Evolutionary conservation across 2,888 invertebrate genomes (phyloP).

Genomic region (Eristalinus sepulchralis): DNA sequence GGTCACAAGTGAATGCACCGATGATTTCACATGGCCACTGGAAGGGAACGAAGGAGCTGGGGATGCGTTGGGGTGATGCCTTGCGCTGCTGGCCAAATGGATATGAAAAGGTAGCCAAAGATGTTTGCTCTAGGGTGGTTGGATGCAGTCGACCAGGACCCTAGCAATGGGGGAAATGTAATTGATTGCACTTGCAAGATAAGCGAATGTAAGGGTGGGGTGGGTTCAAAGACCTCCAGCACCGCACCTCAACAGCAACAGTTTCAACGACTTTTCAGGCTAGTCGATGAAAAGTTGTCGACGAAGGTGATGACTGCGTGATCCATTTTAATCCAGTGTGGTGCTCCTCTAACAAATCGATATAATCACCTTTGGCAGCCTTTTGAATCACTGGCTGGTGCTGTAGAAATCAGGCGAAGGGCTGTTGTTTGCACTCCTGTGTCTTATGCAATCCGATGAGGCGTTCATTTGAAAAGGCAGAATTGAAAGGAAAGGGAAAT

Average conservation of each 20-base stretch:
- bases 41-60: conserved; percentile 43
- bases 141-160: background rate
- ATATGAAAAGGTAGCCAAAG: background rate
- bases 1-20: conserved; percentile 60
- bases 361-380: too few relatives aligned
- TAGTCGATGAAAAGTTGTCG: background rate
- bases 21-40: conserved; percentile 55
- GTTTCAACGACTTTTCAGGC: background rate
- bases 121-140: background rate
- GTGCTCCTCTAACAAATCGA: too few relatives aligned
- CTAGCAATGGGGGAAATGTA: background rate
- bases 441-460: too few relatives aligned
- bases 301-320: too few relatives aligned
- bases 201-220: background rate
- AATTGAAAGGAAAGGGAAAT: too few relatives aligned
- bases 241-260: background rate
- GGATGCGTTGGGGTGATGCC: background rate
- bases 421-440: too few relatives aligned
- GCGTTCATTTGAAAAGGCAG: too few relatives aligned
- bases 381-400: too few relatives aligned
- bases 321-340: too few relatives aligned
- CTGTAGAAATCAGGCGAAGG: too few relatives aligned
- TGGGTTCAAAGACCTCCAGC: background rate
- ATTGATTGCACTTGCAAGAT: background rate
- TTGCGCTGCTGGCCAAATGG: background rate